Evolutionary conservation across 2,797 vertebrate genomes (phyloP), one percentile per base, ranked within the genome.

Genomic region (Lacerta viridis): DNA sequence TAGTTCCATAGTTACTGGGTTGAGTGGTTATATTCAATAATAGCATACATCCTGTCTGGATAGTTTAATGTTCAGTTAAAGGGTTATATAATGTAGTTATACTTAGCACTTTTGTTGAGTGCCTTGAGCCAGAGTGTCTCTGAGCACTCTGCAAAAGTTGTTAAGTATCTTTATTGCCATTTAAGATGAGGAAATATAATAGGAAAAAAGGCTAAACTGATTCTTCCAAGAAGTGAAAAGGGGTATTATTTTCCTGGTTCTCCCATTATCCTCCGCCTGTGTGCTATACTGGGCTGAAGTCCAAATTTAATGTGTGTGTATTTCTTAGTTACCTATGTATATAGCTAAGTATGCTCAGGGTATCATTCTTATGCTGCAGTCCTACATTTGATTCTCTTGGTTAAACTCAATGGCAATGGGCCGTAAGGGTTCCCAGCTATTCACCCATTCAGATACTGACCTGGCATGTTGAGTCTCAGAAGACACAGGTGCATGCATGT

Each of bases 1-100:
- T 69, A 66, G 85, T 61, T 83, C 0, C 6, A 20, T n/a, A 85
- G 77, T 46, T 93, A 66, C 10, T 11, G 0, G 82, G 29, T 36
- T 85, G 29, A 75, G 76, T 61, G 29, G 4, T 83, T 6, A n/a
- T 76, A 79, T 1, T 87, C 79, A 85, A 23, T 29, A 87, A 43
- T 11, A 5, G 2, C 3, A 36, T 88, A 29, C 59, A 46, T 69
- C 91, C 84, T 85, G 77, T 88, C 83, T 84, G 80, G 71, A n/a
- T 64, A 81, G 36, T 0, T 17, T 29, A 66, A 82, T 17, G 7
- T 79, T 82, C 0, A 2, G 36, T 80, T 82, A 84, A 71, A 89
- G 20, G 17, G 46, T 69, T 68, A 50, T 50, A 41, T 55, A 86
- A 86, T 71, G n/a, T 59, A 17, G n/a, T 87, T 88, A 25, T 0